Evolutionary conservation across 2,888 invertebrate species (phyloP), one percentile per base, ranked within the genome.

Genomic region (Junonia oenone): DNA sequence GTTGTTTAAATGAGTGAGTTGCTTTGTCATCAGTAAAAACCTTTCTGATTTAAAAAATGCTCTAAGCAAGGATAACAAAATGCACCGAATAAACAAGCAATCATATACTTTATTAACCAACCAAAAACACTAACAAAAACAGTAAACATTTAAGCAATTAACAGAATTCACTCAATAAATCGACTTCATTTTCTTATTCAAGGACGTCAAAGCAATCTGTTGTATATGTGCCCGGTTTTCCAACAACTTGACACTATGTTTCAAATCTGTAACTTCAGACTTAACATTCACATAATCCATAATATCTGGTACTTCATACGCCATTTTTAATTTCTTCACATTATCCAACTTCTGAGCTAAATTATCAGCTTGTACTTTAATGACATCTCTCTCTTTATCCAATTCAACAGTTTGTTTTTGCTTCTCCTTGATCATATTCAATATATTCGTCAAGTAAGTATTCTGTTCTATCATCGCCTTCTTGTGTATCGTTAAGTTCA

Each of bases 271-370:
- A 0, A 91, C 66, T 56, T 92, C 88, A 0, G 85, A 80, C 64
- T 92, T 92, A 0, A 91, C 76, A 31, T 75, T 73, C 0, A 93
- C 91, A 33, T 92, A 93, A 0, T 92, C 92, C 82, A 93, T 83
- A 1, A 92, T 73, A 55, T 92, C 91, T 0, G 93, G 93, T 0
- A 92, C 91, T 65, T 85, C 80, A 57, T 90, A 92, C 0, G 82
- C 80, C 6, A 72, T 65, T 49, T 83, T 73, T 0, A 91, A 71
- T 57, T 79, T 77, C 33, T 73, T 80, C 0, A 91, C 81, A 0
- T 79, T 78, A 0, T 81, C 68, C 1, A 91, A 66, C 56, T 82
- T 86, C 2, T 71, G 68, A 29, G 73, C 70, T 0, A 89, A 75
- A 29, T 67, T 69, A 0, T 86, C 77, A 0, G 90, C 82, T 67